These are phyloP conservation scores for Carabus problematicus DNA, from an alignment of 2,888 invertebrate species.

Conservation along the genomic window DNA sequence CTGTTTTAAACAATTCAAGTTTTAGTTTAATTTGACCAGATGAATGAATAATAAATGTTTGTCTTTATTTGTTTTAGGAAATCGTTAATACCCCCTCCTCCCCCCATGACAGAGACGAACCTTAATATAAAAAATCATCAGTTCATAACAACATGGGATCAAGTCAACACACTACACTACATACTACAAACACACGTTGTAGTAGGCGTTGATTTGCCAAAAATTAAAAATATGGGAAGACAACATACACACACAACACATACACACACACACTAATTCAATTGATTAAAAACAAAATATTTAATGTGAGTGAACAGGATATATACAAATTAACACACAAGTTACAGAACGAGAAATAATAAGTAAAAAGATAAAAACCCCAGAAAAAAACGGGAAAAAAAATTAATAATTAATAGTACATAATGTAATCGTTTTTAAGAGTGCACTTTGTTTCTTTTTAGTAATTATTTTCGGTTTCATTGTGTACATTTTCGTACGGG, in stretches of 20 bases:
- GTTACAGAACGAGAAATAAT: slow-evolving; percentile 29
- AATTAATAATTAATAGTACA: slow-evolving; percentile 31
- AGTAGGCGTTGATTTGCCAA: slow-evolving; percentile 29
- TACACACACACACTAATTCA: slow-evolving; percentile 27
- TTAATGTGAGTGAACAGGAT: slow-evolving; percentile 40
- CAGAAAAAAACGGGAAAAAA: slow-evolving; percentile 21
- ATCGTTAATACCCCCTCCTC: slow-evolving; percentile 23
- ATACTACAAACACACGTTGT: slow-evolving; percentile 7
- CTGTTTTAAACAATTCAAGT: too few relatives aligned
- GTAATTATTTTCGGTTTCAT: slow-evolving; percentile 8
- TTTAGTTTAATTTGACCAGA: too few relatives aligned
- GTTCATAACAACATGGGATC: slow-evolving; percentile 7
- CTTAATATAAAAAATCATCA: too few relatives aligned
- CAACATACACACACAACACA: slow-evolving; percentile 12
- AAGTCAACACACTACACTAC: slow-evolving; percentile 16
- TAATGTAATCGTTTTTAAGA: slow-evolving; percentile 41
- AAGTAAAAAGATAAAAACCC: slow-evolving; percentile 20
- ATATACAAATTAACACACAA: slow-evolving; percentile 29
- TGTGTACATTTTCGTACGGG: slow-evolving; percentile 17
- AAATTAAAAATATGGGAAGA: slow-evolving; percentile 16
- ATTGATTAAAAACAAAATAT: slow-evolving; percentile 30
- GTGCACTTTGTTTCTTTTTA: slow-evolving; percentile 35
- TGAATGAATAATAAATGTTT: too few relatives aligned
- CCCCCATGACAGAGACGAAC: slow-evolving; percentile 27
- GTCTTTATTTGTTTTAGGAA: slow-evolving; percentile 31